These are phyloP conservation scores for Urocolius indicus DNA, from an alignment of 2,113 vertebrate species.

Conservation along the genomic window DNA sequence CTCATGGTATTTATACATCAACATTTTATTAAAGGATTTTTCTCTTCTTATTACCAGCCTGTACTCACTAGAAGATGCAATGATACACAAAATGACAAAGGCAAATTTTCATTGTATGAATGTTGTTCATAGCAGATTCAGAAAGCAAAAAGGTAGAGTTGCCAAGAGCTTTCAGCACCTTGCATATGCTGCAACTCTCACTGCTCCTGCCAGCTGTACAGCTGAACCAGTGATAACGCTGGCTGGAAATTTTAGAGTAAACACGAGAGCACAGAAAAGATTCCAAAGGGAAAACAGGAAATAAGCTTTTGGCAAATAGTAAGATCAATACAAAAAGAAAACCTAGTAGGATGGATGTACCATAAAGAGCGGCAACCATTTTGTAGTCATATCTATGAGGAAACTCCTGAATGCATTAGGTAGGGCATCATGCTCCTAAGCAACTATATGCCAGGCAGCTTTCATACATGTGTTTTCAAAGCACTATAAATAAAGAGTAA, in stretches of 20 bases:
- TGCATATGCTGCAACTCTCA: not conserved
- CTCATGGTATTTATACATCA: not conserved
- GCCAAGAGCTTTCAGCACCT: constrained; percentile 34
- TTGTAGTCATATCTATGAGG: not conserved
- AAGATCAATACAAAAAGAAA: not conserved
- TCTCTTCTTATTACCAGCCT: not conserved
- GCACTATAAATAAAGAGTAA: constrained; percentile 38
- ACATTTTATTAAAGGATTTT: not conserved
- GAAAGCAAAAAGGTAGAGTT: not conserved
- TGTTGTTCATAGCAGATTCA: not conserved
- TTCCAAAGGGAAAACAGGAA: not conserved
- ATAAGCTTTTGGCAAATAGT: not conserved
- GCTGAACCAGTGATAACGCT: constrained; percentile 17
- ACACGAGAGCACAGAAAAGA: not conserved
- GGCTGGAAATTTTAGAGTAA: constrained; percentile 20
- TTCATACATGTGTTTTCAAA: constrained; percentile 3
- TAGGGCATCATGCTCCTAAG: not conserved
- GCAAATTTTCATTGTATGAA: not conserved
- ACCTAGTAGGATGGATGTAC: not conserved
- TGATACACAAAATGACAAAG: not conserved
- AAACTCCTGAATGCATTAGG: not conserved
- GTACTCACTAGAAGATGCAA: not conserved
- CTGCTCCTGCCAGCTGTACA: constrained; percentile 12
- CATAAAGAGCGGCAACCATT: constrained; percentile 14
- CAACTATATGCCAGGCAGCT: not conserved